Conservation (phyloP, 2,888 invertebrate species). For the Cryptocephalus primarius region DNA sequence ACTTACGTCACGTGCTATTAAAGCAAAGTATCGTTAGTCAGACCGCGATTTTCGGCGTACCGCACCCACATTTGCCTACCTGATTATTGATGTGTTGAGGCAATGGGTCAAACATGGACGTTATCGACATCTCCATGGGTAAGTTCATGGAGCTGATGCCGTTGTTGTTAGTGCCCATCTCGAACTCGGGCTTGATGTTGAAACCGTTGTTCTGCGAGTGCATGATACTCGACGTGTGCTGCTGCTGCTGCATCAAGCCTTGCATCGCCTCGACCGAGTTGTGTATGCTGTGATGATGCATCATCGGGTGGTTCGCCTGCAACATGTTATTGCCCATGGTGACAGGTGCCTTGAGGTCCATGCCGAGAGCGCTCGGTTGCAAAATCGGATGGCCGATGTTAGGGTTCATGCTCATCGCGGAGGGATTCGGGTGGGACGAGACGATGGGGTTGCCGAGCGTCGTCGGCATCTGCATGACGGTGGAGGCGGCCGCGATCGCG, state of each 20-base stretch:
- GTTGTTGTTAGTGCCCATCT: constrained; percentile 33
- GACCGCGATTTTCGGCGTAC: not conserved
- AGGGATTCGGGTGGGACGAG: constrained; percentile 6
- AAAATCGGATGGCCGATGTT: constrained; percentile 24
- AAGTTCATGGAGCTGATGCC: constrained; percentile 40
- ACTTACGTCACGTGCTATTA: too few relatives aligned
- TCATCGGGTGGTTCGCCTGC: constrained; percentile 20
- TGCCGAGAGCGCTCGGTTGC: constrained; percentile 20
- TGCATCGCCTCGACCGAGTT: constrained; percentile 15
- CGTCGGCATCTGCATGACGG: constrained; percentile 20
- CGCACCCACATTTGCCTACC: constrained; percentile 1
- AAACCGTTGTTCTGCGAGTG: constrained; percentile 37
- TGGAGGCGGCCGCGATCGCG: constrained; percentile 15
- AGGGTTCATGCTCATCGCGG: constrained; percentile 16
- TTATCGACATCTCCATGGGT: constrained; percentile 43
- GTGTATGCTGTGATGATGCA: not conserved
- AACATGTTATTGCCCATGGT: constrained; percentile 16
- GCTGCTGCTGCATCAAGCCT: constrained; percentile 16
- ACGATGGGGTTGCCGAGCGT: constrained; percentile 22
- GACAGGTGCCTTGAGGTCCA: constrained; percentile 23
- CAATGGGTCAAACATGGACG: constrained; percentile 56
- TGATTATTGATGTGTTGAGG: constrained; percentile 47
- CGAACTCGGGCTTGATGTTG: constrained; percentile 38
- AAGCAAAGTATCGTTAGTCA: too few relatives aligned
- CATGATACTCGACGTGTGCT: constrained; percentile 24